Evolutionary conservation across 2,888 invertebrate genomes (phyloP).

Genomic region (Cheilosia soror): DNA sequence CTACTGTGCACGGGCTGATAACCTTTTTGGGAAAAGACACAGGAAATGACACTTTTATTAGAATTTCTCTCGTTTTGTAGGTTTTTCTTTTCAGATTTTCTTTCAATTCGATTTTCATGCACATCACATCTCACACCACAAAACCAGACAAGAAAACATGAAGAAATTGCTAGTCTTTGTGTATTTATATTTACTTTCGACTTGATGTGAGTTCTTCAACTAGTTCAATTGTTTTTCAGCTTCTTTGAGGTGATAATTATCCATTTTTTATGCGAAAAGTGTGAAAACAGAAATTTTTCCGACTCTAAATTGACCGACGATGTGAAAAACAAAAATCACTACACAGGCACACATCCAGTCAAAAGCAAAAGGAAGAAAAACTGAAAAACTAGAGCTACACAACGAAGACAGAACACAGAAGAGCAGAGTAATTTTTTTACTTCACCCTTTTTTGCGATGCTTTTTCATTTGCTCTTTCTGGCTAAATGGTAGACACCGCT

Average conservation of each 20-base stretch:
- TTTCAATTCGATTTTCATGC: slow-evolving; percentile 61
- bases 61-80: slow-evolving; percentile 44
- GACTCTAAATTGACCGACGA: slow-evolving; percentile 60
- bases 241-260: not conserved
- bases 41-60: slow-evolving; percentile 67
- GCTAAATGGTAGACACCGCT: slow-evolving; percentile 19
- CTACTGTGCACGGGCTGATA: slow-evolving; percentile 58
- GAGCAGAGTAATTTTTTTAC: slow-evolving; percentile 29
- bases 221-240: slow-evolving; percentile 34
- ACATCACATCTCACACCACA: slow-evolving; percentile 34
- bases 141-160: slow-evolving; percentile 46
- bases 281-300: slow-evolving; percentile 23
- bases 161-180: slow-evolving; percentile 35
- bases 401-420: not conserved
- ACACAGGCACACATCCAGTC: slow-evolving; percentile 15
- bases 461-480: slow-evolving; percentile 43
- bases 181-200: slow-evolving; percentile 41
- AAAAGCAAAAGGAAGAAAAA: slow-evolving; percentile 37
- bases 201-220: slow-evolving; percentile 1
- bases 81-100: slow-evolving; percentile 41
- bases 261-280: slow-evolving; percentile 51
- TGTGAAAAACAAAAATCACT: slow-evolving; percentile 61
- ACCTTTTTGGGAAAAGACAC: slow-evolving; percentile 64
- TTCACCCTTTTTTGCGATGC: slow-evolving; percentile 36
- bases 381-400: not conserved